Percentiles rank a stretch among this genome's conserved stretches.
Evolutionary conservation across 2,797 vertebrate genomes (phyloP).

Genomic region (Dromococcyx pavoninus): DNA sequence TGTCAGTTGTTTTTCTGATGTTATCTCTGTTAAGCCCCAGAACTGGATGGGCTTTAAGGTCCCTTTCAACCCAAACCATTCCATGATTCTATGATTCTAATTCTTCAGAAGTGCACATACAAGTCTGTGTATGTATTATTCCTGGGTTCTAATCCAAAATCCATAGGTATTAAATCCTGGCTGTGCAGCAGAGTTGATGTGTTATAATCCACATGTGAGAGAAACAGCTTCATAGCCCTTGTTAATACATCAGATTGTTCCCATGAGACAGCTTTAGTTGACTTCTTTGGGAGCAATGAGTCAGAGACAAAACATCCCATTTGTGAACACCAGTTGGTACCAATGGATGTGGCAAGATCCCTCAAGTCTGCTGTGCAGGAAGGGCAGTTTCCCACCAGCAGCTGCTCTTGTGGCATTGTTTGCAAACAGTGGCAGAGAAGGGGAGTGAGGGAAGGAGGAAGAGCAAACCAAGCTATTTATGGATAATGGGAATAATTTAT

Average conservation of each 20-base stretch:
- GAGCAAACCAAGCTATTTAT: not conserved
- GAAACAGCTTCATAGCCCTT: not conserved
- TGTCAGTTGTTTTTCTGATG: not conserved
- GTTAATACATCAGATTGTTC: not conserved
- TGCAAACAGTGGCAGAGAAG: not conserved
- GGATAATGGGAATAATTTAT: not conserved
- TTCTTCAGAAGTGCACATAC: not conserved
- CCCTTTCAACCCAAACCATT: too few relatives aligned
- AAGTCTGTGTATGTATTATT: not conserved
- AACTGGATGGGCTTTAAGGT: too few relatives aligned
- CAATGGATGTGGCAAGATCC: not conserved
- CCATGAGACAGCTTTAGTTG: not conserved
- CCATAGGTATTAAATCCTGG: constrained; percentile 29
- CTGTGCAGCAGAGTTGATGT: not conserved
- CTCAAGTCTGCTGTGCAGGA: not conserved
- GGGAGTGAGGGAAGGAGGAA: not conserved
- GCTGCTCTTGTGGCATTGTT: accelerated
- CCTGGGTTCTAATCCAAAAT: constrained; percentile 3
- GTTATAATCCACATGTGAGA: not conserved
- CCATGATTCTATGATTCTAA: too few relatives aligned
- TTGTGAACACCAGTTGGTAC: not conserved
- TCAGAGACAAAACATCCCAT: not conserved
- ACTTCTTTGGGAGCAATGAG: not conserved
- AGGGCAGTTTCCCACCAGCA: not conserved
- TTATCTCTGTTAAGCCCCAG: not conserved